phyloP scores from a whole-genome alignment of 1,140 invertebrate genomes.

The Rhizoglyphus robini region DNA sequence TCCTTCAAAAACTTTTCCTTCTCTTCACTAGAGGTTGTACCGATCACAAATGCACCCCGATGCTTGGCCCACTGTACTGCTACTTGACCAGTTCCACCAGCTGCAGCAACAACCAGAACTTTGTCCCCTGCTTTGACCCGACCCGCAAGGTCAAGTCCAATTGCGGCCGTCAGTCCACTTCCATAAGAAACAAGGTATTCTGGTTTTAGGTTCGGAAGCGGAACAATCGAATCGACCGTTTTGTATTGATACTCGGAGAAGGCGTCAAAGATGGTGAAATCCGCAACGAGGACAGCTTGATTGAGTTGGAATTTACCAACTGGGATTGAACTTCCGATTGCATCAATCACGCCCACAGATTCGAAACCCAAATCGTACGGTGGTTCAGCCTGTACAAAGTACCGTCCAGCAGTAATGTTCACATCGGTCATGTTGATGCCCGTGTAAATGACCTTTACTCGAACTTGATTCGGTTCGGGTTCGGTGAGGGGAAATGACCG shows the following conservation, averaged over 20 bases:
- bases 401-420: constrained; percentile 19
- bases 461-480: constrained; percentile 16
- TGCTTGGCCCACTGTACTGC: constrained; percentile 25
- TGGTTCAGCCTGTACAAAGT: constrained; percentile 11
- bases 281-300: neutral
- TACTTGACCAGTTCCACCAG: constrained; percentile 30
- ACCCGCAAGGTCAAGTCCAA: constrained; percentile 17
- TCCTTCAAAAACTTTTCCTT: constrained; percentile 36
- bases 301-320: neutral
- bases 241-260: neutral
- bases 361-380: constrained; percentile 21
- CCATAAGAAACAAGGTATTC: constrained; percentile 5
- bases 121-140: constrained; percentile 29
- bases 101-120: constrained; percentile 36
- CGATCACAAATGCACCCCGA: constrained; percentile 36
- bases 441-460: constrained; percentile 6
- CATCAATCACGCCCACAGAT: neutral
- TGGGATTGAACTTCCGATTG: neutral
- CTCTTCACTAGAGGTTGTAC: constrained; percentile 35
- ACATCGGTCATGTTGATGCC: constrained; percentile 19
- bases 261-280: neutral
- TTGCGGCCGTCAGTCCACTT: constrained; percentile 12
- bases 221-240: neutral
- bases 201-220: constrained; percentile 13
- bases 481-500: neutral